Conservation (phyloP, 2,888 invertebrate species). For the Drosophila multiciliata region DNA sequence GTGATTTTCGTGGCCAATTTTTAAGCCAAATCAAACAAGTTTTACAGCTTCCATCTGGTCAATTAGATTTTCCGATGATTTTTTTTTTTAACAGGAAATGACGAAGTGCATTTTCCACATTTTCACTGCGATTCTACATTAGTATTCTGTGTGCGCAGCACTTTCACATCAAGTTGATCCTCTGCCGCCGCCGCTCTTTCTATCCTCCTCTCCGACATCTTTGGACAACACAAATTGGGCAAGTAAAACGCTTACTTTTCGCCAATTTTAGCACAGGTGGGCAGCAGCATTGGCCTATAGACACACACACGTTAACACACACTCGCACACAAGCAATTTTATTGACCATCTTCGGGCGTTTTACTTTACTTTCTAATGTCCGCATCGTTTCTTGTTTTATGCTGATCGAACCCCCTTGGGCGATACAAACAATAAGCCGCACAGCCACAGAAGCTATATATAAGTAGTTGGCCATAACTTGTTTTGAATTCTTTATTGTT, state of each 20-base stretch:
- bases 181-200: conserved; percentile 20
- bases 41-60: conserved; percentile 14
- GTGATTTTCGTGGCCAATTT: conserved; percentile 5
- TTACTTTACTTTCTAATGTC: conserved; percentile 75
- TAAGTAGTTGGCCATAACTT: conserved; percentile 49
- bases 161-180: conserved; percentile 66
- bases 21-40: conserved; percentile 2
- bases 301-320: conserved; percentile 8
- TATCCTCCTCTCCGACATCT: conserved; percentile 73
- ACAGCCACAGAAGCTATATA: conserved; percentile 17
- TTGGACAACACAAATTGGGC: conserved; percentile 69
- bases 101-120: conserved; percentile 36
- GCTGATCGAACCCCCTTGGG: conserved; percentile 49
- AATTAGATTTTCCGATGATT: conserved; percentile 14
- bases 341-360: conserved; percentile 70
- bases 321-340: conserved; percentile 28
- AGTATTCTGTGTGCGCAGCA: conserved; percentile 57
- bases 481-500: conserved; percentile 62
- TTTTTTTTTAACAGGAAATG: conserved; percentile 63
- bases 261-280: conserved; percentile 64
- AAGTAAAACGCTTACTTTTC: conserved; percentile 74
- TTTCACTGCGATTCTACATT: conserved; percentile 51
- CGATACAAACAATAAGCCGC: conserved; percentile 30
- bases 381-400: conserved; percentile 52
- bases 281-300: conserved; percentile 37